Percentiles rank a stretch among this genome's conserved stretches.
These are phyloP conservation scores for Napeogenes inachia DNA, from an alignment of 2,888 invertebrate species.

Conservation along the genomic window DNA sequence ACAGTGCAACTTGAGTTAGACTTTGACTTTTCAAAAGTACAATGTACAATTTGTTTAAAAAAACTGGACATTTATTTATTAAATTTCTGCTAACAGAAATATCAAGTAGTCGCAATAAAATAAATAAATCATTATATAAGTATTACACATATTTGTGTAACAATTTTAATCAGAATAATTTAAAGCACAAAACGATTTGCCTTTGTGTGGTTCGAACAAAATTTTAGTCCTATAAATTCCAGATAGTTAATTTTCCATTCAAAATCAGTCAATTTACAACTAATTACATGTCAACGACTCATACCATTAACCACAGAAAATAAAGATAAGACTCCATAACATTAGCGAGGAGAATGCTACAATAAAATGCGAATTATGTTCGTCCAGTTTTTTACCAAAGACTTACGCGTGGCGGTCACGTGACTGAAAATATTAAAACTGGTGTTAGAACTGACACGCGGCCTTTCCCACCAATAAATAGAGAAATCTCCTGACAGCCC, in stretches of 20 bases:
- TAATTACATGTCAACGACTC: constrained; percentile 53
- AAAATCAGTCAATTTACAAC: constrained; percentile 54
- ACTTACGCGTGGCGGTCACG: constrained; percentile 61
- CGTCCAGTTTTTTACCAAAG: constrained; percentile 76
- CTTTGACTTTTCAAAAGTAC: no score
- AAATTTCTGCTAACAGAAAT: no score
- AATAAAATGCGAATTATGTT: constrained; percentile 73
- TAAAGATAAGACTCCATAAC: constrained; percentile 45
- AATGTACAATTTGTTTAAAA: no score
- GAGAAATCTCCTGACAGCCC: constrained; percentile 62
- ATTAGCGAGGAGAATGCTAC: constrained; percentile 71
- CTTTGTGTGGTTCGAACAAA: neutral
- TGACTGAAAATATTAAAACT: constrained; percentile 74
- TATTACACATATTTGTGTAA: no score
- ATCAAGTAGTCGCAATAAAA: no score
- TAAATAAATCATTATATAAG: no score
- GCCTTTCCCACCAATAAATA: constrained; percentile 77
- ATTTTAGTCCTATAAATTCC: constrained; percentile 27
- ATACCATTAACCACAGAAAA: constrained; percentile 62
- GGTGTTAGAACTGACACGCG: constrained; percentile 77
- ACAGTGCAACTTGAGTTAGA: no score
- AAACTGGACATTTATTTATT: no score
- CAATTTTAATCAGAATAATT: no score
- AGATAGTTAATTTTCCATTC: constrained; percentile 36
- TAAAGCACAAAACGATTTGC: no score